Evolutionary conservation across 1,140 invertebrate species (phyloP), one percentile per base, ranked within the genome.

Genomic region (Drosophila sechellia): DNA sequence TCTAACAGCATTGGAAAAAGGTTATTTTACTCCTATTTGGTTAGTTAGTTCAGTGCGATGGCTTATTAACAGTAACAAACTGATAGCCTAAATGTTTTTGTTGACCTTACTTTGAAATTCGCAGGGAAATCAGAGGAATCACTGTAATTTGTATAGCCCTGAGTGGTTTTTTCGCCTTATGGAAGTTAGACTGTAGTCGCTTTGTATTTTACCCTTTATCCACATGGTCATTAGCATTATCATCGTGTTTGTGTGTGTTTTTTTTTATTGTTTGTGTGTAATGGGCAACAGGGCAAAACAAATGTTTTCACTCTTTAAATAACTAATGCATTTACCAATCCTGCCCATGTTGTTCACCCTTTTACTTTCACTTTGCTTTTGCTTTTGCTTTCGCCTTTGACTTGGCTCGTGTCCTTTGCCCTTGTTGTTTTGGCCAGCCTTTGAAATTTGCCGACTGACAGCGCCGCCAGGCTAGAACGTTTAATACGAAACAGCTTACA

Each of bases 271-370:
- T 20, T 40, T 10, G 20, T 25, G 46, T 8, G 49, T 27, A 40
- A 42, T n/a, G 72, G 59, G 55, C 70, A 76, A 65, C 50, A 65
- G 71, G 55, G 40, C 55, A 77, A 60, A 71, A 63, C 64, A 77
- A 77, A 77, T 70, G 75, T 77, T 77, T 77, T 77, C 65, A 63
- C 64, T 77, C 75, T 72, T 79, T 83, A 77, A 87, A 87, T 89
- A 89, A 69, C 84, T 79, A 89, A 87, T 86, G 83, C 86, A 83
- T 80, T 85, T 77, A 42, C 49, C 61, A 60, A 60, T 60, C 58
- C 27, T 34, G 52, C 27, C 37, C 61, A 25, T 54, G 17, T 43
- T 8, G 15, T 27, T 27, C 10, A 2, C 10, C 20, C n/a, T 34
- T 45, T 34, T 10, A 11, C 13, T 40, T 40, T 52, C 6, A 1